phyloP scores from a whole-genome alignment of 37 sponge, comb jelly and placozoan genomes.

The Amphimedon queenslandica region DNA sequence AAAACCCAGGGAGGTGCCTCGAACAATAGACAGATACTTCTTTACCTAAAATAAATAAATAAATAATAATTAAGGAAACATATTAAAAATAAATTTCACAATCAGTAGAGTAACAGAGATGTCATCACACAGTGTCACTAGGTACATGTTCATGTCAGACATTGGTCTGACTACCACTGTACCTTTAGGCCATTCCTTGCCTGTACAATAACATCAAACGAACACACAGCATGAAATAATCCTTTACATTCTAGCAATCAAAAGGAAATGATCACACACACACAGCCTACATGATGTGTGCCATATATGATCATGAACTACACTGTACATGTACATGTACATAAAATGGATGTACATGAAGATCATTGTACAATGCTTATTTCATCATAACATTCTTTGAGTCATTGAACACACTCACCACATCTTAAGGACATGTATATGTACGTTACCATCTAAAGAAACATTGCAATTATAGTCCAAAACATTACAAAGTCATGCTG shows the following conservation, averaged over 20 bases:
- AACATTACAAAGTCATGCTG: too few species aligned
- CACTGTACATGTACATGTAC: background rate
- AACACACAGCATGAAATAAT: background rate
- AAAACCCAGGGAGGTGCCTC: conserved; percentile 42
- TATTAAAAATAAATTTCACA: too few species aligned
- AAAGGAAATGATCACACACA: too few species aligned
- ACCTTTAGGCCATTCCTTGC: too few species aligned
- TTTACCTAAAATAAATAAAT: conserved; percentile 31
- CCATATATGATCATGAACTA: too few species aligned
- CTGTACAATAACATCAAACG: background rate
- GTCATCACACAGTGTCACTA: too few species aligned
- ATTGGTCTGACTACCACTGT: too few species aligned
- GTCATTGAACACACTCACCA: background rate
- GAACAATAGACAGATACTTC: conserved; percentile 87
- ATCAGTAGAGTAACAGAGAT: too few species aligned
- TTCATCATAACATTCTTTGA: background rate
- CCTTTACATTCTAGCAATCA: too few species aligned
- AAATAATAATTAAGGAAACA: background rate
- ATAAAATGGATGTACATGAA: background rate
- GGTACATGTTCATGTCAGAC: too few species aligned
- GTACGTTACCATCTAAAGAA: background rate
- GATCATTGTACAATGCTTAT: background rate
- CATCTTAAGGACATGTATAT: background rate
- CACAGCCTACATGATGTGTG: too few species aligned
- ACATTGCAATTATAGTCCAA: too few species aligned